phyloP scores from a whole-genome alignment of 2,797 vertebrate genomes.

The Lacerta agilis region DNA sequence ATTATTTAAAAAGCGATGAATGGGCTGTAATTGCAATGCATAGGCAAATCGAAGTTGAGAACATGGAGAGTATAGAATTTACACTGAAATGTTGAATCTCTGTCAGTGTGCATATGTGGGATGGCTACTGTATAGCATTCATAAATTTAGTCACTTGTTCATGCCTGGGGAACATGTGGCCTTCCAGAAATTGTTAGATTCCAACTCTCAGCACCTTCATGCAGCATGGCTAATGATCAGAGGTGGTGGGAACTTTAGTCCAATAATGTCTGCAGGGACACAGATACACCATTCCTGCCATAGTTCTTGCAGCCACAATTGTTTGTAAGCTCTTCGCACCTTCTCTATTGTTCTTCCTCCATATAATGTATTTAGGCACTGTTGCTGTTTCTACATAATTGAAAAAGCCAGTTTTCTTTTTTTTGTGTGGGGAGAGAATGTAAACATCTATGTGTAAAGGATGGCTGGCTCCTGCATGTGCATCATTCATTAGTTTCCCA shows the following conservation, averaged over 20 bases:
- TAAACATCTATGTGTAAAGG: background rate
- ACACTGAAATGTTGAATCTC: background rate
- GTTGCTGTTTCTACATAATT: background rate
- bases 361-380: background rate
- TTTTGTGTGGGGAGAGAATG: too few relatives aligned
- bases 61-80: background rate
- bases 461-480: background rate
- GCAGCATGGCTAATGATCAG: too few relatives aligned
- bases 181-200: too few relatives aligned
- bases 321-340: background rate
- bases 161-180: too few relatives aligned
- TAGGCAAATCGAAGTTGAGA: background rate
- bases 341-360: background rate
- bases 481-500: background rate
- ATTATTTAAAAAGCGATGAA: background rate
- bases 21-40: background rate
- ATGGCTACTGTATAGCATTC: background rate
- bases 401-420: background rate
- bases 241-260: background rate
- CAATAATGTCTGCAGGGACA: background rate
- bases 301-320: background rate
- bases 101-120: background rate
- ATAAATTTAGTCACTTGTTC: too few relatives aligned
- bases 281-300: background rate
- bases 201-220: too few relatives aligned